Evolutionary conservation across 1,140 invertebrate genomes (phyloP), one percentile per base, ranked within the genome.

Genomic region (Drosophila sproati): DNA sequence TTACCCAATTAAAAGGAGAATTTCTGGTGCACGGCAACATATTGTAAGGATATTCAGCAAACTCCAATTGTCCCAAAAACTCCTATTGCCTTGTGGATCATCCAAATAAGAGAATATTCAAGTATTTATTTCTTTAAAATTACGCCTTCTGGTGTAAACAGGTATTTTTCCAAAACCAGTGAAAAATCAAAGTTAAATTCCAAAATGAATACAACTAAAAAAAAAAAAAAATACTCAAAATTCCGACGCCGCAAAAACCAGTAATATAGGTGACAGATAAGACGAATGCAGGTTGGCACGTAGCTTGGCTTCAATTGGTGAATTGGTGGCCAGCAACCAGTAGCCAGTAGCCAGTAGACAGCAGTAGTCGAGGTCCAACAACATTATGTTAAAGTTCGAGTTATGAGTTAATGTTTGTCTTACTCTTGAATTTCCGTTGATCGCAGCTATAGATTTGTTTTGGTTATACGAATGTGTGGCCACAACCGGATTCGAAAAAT

Each of bases 281-380:
- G 59, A 51, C 43, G 34, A 39, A 50, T 73, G 59, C 57, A 67
- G 52, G n/a, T 61, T 43, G 70, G 70, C 81, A 86, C 82, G 82
- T 86, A 82, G 64, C 67, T 52, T 60, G 45, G 43, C 43, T 60
- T 50, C 63, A 73, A 59, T 73, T 54, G 54, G 50, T 70, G 7
- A 20, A 20, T 20, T 20, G 20, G 20, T 20, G 20, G 20, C 1
- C 20, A 20, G 20, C 20, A 20, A 20, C 20, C 20, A 20, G 20
- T 20, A 20, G n/a, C 20, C 35, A 29, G 34, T 51, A 51, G 34
- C n/a, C 41, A 20, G 20, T 51, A 62, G 34, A 5, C 41, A 48
- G 28, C 41, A 48, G 28, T 8, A 12, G 54, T 29, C 29, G 10
- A 39, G n/a, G 32, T 31, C 63, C 32, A 28, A 56, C 32, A 59